These are phyloP conservation scores for Macrochelys suwanniensis DNA, from an alignment of 2,797 vertebrate species.

Conservation along the genomic window DNA sequence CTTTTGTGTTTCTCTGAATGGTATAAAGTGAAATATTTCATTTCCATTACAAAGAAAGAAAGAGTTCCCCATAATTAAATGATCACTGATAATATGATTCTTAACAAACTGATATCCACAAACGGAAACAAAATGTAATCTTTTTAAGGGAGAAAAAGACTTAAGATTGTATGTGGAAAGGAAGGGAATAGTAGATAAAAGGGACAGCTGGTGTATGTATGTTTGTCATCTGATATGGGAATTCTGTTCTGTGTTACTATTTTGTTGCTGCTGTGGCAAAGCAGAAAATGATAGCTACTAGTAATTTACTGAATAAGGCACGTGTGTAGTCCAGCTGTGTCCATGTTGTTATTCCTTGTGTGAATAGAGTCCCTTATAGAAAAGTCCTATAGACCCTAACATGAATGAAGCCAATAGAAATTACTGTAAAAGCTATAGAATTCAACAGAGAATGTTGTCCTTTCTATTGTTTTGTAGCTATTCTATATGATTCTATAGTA, in stretches of 20 bases:
- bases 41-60: background rate
- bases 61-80: conserved; percentile 9
- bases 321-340: conserved; percentile 28
- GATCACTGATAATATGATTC: background rate
- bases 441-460: background rate
- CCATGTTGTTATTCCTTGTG: conserved; percentile 32
- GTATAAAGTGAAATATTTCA: background rate
- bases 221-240: background rate
- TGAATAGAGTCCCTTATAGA: background rate
- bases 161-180: background rate
- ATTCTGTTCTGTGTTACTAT: conserved; percentile 51
- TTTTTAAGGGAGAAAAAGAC: background rate
- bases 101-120: background rate
- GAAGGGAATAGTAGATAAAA: conserved; percentile 56
- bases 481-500: background rate
- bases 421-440: background rate
- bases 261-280: conserved; percentile 50
- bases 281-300: conserved; percentile 45
- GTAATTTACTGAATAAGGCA: conserved; percentile 46
- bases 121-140: background rate
- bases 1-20: conserved; percentile 18
- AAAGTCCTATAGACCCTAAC: background rate
- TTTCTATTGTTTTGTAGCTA: background rate
- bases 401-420: background rate
- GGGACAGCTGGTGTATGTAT: conserved; percentile 28